Base-by-base conservation (phyloP, 2,113 vertebrate species). In the Callionymus lyra region DNA sequence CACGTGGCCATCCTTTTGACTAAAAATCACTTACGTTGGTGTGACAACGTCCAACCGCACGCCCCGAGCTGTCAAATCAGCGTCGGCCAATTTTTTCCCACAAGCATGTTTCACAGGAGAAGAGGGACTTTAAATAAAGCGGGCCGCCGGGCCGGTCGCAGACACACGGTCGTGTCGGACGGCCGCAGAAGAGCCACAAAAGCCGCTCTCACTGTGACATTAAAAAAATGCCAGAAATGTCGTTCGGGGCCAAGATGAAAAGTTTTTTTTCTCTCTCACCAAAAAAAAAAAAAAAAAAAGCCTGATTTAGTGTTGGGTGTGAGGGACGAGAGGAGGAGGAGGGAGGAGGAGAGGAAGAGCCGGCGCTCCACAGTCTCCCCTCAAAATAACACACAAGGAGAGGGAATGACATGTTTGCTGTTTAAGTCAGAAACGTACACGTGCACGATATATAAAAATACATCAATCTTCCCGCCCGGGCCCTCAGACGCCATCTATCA, bases 351-450 rank as follows among this genome's bases (percentile, higher is more conserved):
- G 63, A 67, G 69, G 62, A 75, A 72, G 65, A 60, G 14, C 62
- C 65, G 72, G 80, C 77, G 74, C 77, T 82, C 74, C 67, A 66
- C 81, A 81, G 83, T 79, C 82, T 81, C 75, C 78, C 74, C 74
- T 78, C 73, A 83, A 85, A 85, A 84, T 82, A 84, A 79, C 80
- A 83, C 76, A 77, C 49, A 65, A 51, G 74, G 47, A 57, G 59
- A 64, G 79, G 65, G 77, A 81, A 84, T 81, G 82, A 82, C 74
- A 82, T 76, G 71, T 81, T 82, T 77, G 68, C 70, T 53, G 53
- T 58, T 37, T 63, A 74, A 31, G 53, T 82, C 76, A 65, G 74
- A 67, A 70, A 72, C 46, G 36, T 63, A 65, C 72, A 75, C 64
- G 51, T 73, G 71, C 67, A 46, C 13, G 10, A 32, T 56, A 55